These are phyloP conservation scores for Cheirogaleus medius DNA, from an alignment of 2,113 vertebrate genomes.

Conservation along the genomic window DNA sequence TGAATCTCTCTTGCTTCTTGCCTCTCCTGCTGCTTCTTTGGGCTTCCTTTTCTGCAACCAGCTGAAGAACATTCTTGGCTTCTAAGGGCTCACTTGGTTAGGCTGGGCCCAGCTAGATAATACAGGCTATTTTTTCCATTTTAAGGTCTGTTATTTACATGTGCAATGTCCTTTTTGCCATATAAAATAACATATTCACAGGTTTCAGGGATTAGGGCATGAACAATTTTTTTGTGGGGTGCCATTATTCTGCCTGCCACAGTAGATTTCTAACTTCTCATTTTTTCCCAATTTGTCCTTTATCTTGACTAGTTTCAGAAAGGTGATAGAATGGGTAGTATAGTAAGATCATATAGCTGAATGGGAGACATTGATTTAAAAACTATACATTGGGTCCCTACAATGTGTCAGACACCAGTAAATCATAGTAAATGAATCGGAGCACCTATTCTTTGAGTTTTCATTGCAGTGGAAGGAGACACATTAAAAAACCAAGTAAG, in stretches of 20 bases:
- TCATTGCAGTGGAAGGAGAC: neutral
- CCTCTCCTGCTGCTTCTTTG: neutral
- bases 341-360: neutral
- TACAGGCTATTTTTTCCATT: neutral
- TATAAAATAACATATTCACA: neutral
- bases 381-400: neutral
- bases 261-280: neutral
- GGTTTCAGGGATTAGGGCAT: neutral
- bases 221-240: neutral
- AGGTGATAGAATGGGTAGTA: neutral
- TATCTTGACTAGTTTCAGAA: neutral
- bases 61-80: neutral
- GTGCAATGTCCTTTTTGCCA: neutral
- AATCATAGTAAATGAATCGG: neutral
- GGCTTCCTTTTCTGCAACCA: neutral
- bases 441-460: neutral
- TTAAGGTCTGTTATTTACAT: neutral
- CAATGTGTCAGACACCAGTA: neutral
- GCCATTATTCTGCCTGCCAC: neutral
- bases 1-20: neutral
- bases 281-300: neutral
- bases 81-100: neutral
- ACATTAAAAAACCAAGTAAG: neutral
- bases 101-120: neutral
- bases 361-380: neutral